Percentiles rank a stretch among this genome's conserved stretches.
These are phyloP conservation scores for Ageneiosus marmoratus DNA, from an alignment of 2,113 vertebrate species.

Conservation along the genomic window DNA sequence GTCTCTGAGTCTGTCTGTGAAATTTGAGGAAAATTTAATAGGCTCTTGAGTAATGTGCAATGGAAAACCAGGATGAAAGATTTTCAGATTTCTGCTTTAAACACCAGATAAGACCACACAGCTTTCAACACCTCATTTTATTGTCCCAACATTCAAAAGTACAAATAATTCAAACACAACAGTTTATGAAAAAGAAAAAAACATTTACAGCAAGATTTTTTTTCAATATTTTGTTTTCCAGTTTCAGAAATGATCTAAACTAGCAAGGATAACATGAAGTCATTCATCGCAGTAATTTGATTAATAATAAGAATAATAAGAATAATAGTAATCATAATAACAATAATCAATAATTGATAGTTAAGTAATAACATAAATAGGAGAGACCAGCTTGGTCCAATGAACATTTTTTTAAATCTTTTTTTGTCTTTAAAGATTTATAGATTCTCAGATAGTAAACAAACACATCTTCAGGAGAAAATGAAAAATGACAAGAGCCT, in stretches of 20 bases:
- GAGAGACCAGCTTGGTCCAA: slow-evolving; percentile 94
- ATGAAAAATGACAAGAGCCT: slow-evolving; percentile 80
- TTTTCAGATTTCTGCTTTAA: background rate
- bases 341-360: slow-evolving; percentile 79
- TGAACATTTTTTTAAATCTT: slow-evolving; percentile 84
- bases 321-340: slow-evolving; percentile 82
- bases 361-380: slow-evolving; percentile 88
- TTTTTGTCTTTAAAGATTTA: slow-evolving; percentile 87
- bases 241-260: slow-evolving; percentile 99
- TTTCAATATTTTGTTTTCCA: slow-evolving; percentile 79
- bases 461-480: slow-evolving; percentile 96
- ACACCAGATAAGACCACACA: slow-evolving; percentile 54
- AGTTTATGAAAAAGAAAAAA: slow-evolving; percentile 87
- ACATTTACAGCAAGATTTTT: slow-evolving; percentile 85
- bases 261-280: slow-evolving; percentile 99
- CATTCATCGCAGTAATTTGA: slow-evolving; percentile 96
- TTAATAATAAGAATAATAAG: slow-evolving; percentile 84
- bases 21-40: background rate
- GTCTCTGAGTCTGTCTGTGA: background rate
- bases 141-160: slow-evolving; percentile 99
- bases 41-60: background rate
- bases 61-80: background rate
- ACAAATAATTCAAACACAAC: slow-evolving; percentile 99
- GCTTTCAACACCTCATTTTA: slow-evolving; percentile 98
- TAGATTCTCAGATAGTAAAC: slow-evolving; percentile 93